Evolutionary conservation across 2,113 vertebrate species (phyloP).

Genomic region (Amphilophus citrinellus): DNA sequence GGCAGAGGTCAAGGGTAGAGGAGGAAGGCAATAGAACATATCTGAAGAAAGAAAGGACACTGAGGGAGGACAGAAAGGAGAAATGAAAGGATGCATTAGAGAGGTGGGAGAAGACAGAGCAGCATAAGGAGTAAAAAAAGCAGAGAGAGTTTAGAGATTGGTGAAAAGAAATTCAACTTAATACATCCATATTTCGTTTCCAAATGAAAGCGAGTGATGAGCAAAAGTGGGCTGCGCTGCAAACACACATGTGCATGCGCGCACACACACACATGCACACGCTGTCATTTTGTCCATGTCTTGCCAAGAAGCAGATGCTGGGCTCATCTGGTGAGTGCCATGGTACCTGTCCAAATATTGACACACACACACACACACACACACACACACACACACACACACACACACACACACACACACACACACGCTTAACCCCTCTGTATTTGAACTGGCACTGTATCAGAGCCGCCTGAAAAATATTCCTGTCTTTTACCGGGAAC

Average conservation of each 20-base stretch:
- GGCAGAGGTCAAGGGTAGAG: not conserved
- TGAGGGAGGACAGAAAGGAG: not conserved
- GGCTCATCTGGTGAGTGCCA: constrained; percentile 57
- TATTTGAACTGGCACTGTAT: constrained; percentile 23
- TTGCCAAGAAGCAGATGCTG: constrained; percentile 61
- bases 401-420: not conserved
- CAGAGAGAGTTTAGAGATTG: not conserved
- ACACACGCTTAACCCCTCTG: constrained; percentile 12
- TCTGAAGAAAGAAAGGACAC: not conserved
- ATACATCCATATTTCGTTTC: not conserved
- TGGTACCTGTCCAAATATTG: constrained; percentile 61
- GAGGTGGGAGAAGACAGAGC: not conserved
- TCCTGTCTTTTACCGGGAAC: not conserved
- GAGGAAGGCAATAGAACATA: not conserved
- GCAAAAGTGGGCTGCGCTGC: constrained; percentile 23
- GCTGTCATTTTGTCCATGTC: constrained; percentile 18
- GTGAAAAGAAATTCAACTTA: not conserved
- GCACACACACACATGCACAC: constrained; percentile 16
- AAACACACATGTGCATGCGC: constrained; percentile 6
- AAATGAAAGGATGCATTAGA: not conserved
- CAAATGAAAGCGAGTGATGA: constrained; percentile 13
- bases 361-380: constrained; percentile 23
- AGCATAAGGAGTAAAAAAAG: not conserved
- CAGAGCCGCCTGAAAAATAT: not conserved
- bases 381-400: constrained; percentile 18